phyloP scores from a whole-genome alignment of 2,888 invertebrate species.

The Pteria penguin region DNA sequence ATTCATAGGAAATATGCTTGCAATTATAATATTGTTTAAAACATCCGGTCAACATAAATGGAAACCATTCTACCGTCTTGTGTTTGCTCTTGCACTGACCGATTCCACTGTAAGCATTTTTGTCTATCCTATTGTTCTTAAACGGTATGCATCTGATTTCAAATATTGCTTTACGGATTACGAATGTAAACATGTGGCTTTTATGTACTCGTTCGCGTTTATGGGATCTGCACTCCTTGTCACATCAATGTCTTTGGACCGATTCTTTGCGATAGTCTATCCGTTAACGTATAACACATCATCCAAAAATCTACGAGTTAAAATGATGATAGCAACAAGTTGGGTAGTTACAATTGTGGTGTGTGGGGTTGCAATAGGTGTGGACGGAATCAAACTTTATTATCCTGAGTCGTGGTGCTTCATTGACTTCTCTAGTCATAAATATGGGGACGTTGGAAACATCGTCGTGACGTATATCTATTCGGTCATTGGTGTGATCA shows the following conservation, averaged over 20 bases:
- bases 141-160: constrained; percentile 2
- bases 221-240: constrained; percentile 5
- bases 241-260: constrained; percentile 9
- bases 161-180: not conserved
- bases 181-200: not conserved
- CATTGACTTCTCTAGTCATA: constrained; percentile 8
- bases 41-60: constrained; percentile 10
- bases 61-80: constrained; percentile 16
- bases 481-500: not conserved
- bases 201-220: not conserved
- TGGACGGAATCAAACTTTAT: no score
- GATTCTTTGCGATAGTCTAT: constrained; percentile 5
- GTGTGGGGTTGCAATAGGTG: no score
- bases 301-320: constrained; percentile 1
- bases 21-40: not conserved
- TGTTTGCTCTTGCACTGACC: constrained; percentile 8
- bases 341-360: not conserved
- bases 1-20: constrained; percentile 8
- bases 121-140: constrained; percentile 5
- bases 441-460: not conserved
- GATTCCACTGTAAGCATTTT: not conserved
- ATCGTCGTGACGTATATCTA: not conserved
- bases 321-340: not conserved
- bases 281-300: constrained; percentile 9
- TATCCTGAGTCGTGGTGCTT: constrained; percentile 19